Evolutionary conservation across 2,888 invertebrate species (phyloP), one percentile per base, ranked within the genome.

Genomic region (Lasioglossum morio): DNA sequence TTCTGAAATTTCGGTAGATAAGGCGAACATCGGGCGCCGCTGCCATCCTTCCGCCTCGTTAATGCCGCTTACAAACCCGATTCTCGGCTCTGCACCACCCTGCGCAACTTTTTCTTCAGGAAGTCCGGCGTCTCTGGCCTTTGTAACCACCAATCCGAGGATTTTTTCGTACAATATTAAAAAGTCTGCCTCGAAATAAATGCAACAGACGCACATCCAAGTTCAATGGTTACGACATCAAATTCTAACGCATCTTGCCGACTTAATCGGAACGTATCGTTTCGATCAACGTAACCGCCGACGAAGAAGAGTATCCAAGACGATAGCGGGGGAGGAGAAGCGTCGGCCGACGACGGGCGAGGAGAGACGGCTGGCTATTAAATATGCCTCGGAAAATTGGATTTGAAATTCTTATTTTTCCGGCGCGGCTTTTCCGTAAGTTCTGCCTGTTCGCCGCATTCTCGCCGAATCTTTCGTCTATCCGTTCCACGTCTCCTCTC

Each of bases 381-480:
- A 94, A 93, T 92, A 93, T 93, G 92, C 92, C 91, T 91, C 84
- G 91, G 92, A 91, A 94, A 93, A 94, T 94, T 94, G 92, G 92
- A 93, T 94, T 93, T 93, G 92, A 93, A 94, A 93, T 93, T 94
- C 93, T 93, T 94, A 93, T 93, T 94, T 93, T 93, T 91, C 91
- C 87, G 72, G 69, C 19, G 77, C 46, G 80, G 74, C 85, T 77
- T 84, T 87, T 86, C 81, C 66, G 14, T 77, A 37, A n/a, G 82
- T 40, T 72, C 87, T 73, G 7, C 82, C 34, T 30, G 30, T 30
- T 63, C 63, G 5, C 0, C 63, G 63, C 63, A 30, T 63, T 63
- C 63, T 63, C 63, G 30, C 16, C 63, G 30, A 63, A 63, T 63
- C 63, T 30, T 30, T 30, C 60, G 2, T 16, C 60, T 30, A 34